Evolutionary conservation across 2,113 vertebrate species (phyloP), one percentile per base, ranked within the genome.

Genomic region (Pseudorhombus dupliciocellatus): DNA sequence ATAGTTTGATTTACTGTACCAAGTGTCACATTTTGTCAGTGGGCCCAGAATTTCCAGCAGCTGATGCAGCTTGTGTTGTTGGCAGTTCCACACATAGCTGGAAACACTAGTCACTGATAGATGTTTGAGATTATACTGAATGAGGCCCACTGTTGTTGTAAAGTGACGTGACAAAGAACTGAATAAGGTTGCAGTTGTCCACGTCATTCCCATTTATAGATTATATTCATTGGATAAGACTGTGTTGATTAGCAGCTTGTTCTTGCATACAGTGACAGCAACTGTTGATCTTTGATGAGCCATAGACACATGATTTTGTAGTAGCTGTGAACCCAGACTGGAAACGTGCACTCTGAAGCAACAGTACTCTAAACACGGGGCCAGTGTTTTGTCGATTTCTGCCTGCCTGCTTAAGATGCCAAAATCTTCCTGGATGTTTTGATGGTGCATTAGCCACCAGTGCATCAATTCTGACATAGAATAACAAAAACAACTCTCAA

Each of bases 1-100:
- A 48, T n/a, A 60, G 42, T 56, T 64, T 80, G 63, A 71, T 66
- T 64, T 63, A 73, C 76, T 62, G 59, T 31, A 56, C 51, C 77
- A 77, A 78, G 67, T 83, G 86, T 74, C 65, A 51, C 40, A 77
- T 80, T 73, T 83, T 86, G 80, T 84, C 77, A 86, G 51, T 51
- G 61, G 61, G 69, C 70, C 72, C 79, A 84, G 77, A 81, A 82
- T 79, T 81, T 40, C 63, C 34, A 77, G 77, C 84, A 86, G 83
- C 81, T 87, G 66, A 87, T 80, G 65, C 48, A 55, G 52, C 70
- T 69, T 52, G 67, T 70, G 76, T 57, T 65, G 59, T 75, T 37
- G 55, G 65, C 64, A 72, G 64, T 18, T 46, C 59, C 55, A 65
- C 68, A 79, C 79, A 87, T 84, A 81, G 50, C 66, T 87, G 79